Percentiles rank a stretch among this genome's conserved stretches.
These are phyloP conservation scores for Phenganax marumi DNA, from an alignment of 92 coral and sea anemone species.

Conservation along the genomic window DNA sequence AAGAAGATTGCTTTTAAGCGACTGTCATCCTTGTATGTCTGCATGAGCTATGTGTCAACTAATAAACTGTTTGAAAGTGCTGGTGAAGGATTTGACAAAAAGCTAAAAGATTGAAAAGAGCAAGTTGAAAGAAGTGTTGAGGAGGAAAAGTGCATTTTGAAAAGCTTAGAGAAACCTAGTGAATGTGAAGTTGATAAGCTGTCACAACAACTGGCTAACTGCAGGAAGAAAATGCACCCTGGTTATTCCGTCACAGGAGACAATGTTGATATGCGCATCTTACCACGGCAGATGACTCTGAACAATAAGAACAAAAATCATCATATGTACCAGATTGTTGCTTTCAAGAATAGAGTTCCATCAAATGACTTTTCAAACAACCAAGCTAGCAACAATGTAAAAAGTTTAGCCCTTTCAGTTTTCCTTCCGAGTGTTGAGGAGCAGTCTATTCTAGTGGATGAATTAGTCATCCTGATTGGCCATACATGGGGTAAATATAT, in stretches of 20 bases:
- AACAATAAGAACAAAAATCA: conserved; percentile 53
- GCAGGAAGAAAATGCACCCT: conserved; percentile 56
- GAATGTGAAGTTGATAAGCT: conserved; percentile 28
- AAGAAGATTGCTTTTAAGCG: conserved; percentile 54
- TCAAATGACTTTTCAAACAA: conserved; percentile 54
- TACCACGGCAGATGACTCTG: conserved; percentile 50
- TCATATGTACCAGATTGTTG: conserved; percentile 55
- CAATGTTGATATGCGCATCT: conserved; percentile 51
- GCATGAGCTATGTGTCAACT: conserved; percentile 57
- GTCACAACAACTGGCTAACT: conserved; percentile 28
- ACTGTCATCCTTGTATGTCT: conserved; percentile 46
- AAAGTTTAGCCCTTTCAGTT: conserved; percentile 38
- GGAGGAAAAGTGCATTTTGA: conserved; percentile 34
- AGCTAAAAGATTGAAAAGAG: conserved; percentile 29
- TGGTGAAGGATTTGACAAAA: conserved; percentile 50
- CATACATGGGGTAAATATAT: conserved; percentile 54
- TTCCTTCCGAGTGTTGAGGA: conserved; percentile 59
- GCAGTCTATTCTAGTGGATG: conserved; percentile 43
- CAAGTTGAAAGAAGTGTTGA: conserved; percentile 36
- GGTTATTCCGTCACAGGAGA: conserved; percentile 67
- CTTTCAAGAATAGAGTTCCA: conserved; percentile 45
- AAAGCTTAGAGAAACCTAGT: conserved; percentile 17
- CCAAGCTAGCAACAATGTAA: conserved; percentile 5
- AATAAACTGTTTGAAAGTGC: conserved; percentile 47
- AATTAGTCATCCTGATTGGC: conserved; percentile 41